A percentile compares a stretch with the other conserved stretches of the same genome.
Evolutionary conservation across 2,888 invertebrate species (phyloP).

Genomic region (Scaptomyza cyrtandrae): DNA sequence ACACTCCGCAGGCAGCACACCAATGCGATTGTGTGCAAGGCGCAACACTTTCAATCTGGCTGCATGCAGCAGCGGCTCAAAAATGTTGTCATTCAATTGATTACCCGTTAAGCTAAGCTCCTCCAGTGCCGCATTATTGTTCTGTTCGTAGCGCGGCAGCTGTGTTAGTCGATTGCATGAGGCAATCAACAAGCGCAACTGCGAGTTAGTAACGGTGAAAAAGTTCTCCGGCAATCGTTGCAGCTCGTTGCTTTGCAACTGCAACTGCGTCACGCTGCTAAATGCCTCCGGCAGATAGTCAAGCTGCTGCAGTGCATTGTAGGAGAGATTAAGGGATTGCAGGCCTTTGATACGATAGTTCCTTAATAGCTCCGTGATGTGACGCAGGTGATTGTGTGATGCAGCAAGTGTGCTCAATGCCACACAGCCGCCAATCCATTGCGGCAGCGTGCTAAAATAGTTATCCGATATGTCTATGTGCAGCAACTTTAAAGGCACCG

Average conservation of each 20-base stretch:
- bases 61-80: constrained; percentile 88
- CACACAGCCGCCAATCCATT: constrained; percentile 91
- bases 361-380: constrained; percentile 90
- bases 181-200: constrained; percentile 89
- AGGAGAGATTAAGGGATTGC: constrained; percentile 90
- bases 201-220: constrained; percentile 87
- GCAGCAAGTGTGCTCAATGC: constrained; percentile 90
- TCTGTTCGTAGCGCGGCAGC: constrained; percentile 85
- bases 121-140: constrained; percentile 87
- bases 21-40: constrained; percentile 91
- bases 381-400: constrained; percentile 89
- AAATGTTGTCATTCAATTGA: constrained; percentile 89
- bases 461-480: constrained; percentile 93
- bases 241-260: constrained; percentile 91
- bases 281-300: constrained; percentile 87
- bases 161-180: constrained; percentile 91
- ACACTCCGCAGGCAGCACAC: constrained; percentile 90
- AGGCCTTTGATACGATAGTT: constrained; percentile 90
- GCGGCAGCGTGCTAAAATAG: constrained; percentile 89
- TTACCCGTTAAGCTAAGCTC: constrained; percentile 91
- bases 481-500: constrained; percentile 89
- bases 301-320: constrained; percentile 90
- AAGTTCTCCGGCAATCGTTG: constrained; percentile 91
- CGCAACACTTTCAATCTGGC: constrained; percentile 89
- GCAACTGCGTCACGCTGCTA: constrained; percentile 87